phyloP scores from a whole-genome alignment of 2,113 vertebrate species.

The Halcyon senegalensis region DNA sequence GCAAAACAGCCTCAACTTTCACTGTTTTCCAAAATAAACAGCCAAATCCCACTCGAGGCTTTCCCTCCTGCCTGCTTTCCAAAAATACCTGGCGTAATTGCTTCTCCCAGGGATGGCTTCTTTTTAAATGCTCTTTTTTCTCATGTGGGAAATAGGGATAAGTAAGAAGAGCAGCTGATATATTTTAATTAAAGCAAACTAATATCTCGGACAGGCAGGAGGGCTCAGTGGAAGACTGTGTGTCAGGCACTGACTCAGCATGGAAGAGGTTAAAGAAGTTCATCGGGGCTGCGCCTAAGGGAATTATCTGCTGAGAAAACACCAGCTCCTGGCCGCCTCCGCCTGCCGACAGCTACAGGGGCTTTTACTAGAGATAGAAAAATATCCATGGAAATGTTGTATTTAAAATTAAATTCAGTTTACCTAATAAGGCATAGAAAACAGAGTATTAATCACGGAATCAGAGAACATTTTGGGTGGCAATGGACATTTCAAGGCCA shows the following conservation, averaged over 20 bases:
- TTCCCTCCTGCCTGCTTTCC: background rate
- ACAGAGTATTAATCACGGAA: background rate
- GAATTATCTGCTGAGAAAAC: background rate
- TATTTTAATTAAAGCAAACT: constrained; percentile 19
- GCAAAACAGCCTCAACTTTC: background rate
- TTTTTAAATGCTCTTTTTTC: background rate
- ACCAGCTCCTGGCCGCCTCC: background rate
- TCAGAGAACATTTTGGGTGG: background rate
- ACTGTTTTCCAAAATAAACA: background rate
- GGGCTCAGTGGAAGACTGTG: background rate
- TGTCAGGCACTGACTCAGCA: background rate
- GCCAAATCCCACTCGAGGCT: background rate
- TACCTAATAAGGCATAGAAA: background rate
- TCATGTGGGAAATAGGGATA: background rate
- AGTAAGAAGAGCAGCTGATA: background rate
- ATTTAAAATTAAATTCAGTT: background rate
- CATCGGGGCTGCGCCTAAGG: background rate
- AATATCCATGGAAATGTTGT: fast-evolving
- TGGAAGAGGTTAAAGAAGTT: constrained; percentile 19
- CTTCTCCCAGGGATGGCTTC: background rate
- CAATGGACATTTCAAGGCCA: background rate
- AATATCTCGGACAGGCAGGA: background rate
- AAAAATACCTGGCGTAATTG: background rate
- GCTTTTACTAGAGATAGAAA: background rate
- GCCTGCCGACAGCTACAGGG: fast-evolving